Percentiles rank a stretch among this genome's conserved stretches.
Evolutionary conservation across 1,140 invertebrate genomes (phyloP).

Genomic region (Caenorhabditis tropicalis): DNA sequence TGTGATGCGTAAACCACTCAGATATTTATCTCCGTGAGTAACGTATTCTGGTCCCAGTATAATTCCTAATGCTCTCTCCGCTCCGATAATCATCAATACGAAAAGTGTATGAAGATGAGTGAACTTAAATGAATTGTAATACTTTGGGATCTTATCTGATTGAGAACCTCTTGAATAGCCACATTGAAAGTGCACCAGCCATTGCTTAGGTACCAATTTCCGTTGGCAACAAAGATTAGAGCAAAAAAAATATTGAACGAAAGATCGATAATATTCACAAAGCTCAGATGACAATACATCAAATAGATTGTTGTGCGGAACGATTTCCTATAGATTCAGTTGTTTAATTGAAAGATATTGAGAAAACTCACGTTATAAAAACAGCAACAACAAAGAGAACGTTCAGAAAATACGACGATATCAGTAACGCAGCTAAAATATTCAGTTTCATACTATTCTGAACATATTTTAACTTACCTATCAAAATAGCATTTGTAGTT

Average conservation of each 20-base stretch:
- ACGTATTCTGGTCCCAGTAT: constrained; percentile 23
- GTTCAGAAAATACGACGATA: constrained; percentile 12
- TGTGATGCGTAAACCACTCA: neutral
- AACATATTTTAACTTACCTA: neutral
- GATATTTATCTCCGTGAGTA: constrained; percentile 6
- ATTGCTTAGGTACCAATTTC: constrained; percentile 17
- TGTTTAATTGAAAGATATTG: neutral
- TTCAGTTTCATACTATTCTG: neutral
- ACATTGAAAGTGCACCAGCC: constrained; percentile 26
- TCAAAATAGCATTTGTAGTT: constrained; percentile 23
- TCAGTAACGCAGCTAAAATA: neutral
- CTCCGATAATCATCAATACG: constrained; percentile 13
- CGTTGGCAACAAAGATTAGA: constrained; percentile 10
- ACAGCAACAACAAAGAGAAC: constrained; percentile 7
- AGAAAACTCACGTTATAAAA: neutral
- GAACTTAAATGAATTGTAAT: neutral
- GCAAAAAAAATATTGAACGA: constrained; percentile 24
- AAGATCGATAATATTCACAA: constrained; percentile 25
- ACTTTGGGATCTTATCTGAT: neutral
- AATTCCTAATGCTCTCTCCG: constrained; percentile 13
- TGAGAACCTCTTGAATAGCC: neutral
- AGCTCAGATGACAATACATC: constrained; percentile 14
- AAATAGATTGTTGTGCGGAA: constrained; percentile 11
- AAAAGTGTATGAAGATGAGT: neutral
- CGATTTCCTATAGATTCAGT: neutral